A percentile compares a stretch with the other conserved stretches of the same genome.
Conservation (phyloP, 2,113 vertebrate species). For the Strigops habroptila region DNA sequence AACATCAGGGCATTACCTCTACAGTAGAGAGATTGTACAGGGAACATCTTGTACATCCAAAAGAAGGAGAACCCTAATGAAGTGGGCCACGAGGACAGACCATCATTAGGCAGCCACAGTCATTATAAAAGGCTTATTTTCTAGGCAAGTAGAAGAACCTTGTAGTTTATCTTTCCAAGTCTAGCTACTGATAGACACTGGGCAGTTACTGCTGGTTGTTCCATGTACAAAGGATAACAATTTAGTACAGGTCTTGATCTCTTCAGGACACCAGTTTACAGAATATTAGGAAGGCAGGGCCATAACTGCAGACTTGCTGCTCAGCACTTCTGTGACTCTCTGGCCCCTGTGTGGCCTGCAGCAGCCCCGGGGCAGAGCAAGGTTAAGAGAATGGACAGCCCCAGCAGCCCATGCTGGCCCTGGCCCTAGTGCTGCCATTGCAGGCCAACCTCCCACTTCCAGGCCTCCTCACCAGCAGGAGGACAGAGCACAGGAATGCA, state of each 20-base stretch:
- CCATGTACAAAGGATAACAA: rapidly evolving
- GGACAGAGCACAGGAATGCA: neutral
- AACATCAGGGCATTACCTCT: neutral
- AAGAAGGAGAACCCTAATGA: neutral
- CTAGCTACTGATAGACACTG: neutral
- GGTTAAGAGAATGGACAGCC: neutral
- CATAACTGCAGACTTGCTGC: neutral
- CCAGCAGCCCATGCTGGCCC: neutral
- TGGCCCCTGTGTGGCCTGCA: neutral
- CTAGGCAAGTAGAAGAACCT: neutral
- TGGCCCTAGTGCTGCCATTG: neutral
- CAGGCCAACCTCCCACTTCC: neutral
- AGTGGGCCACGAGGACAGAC: neutral
- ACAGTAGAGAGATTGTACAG: neutral
- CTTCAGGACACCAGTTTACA: neutral
- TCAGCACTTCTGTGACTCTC: neutral
- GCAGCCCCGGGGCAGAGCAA: neutral
- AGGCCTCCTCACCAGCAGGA: neutral
- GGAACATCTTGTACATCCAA: neutral
- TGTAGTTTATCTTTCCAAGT: neutral
- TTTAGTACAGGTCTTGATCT: neutral
- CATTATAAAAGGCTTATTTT: neutral
- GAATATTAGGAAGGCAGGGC: neutral
- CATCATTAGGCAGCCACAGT: neutral
- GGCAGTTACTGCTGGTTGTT: neutral